Base-by-base conservation (phyloP, 2,888 invertebrate species). In the Orchesellides sinensis region DNA sequence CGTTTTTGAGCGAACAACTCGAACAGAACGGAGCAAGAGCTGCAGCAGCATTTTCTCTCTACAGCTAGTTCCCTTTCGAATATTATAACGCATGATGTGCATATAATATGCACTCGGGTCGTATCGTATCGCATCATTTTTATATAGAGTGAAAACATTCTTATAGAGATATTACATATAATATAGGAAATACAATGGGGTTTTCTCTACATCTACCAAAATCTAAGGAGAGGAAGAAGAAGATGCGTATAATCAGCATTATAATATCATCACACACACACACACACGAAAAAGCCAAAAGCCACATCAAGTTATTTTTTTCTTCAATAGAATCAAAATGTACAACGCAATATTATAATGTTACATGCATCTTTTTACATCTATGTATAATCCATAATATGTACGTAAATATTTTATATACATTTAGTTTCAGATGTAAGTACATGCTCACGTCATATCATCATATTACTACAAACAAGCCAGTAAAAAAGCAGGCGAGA, bases 211-310 rank as follows among this genome's bases (percentile, higher is more conserved):
- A 52, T 19, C 1, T 8, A 52, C 40, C n/a, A 10, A 40, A 10
- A 40, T 40, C 40, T 40, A n/a, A 5, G 40, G 14, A 2, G 40
- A 40, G 40, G 40, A 40, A 52, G 40, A 35, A 72, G 61, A 65
- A 56, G 66, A 66, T 66, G 54, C 56, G 56, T 66, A 61, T 45
- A 59, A 59, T 59, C 32, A 61, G n/a, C n/a, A n/a, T n/a, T 61
- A 32, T 61, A 35, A 63, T 63, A 63, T 63, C 63, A 59, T 29
- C 35, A 12, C 35, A 35, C 35, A 8, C 35, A 12, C 35, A 35
- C 35, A 35, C 35, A 52, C 52, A 63, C 56, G 56, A 56, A 21
- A 35, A 40, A 63, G 40, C 40, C 63, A 63, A 63, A 63, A 63
- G 63, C 63, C 63, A 63, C 63, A 40, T 63, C 21, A 40, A 23